Conservation (phyloP, 1,140 invertebrate genomes). For the Steinernema feltiae region DNA sequence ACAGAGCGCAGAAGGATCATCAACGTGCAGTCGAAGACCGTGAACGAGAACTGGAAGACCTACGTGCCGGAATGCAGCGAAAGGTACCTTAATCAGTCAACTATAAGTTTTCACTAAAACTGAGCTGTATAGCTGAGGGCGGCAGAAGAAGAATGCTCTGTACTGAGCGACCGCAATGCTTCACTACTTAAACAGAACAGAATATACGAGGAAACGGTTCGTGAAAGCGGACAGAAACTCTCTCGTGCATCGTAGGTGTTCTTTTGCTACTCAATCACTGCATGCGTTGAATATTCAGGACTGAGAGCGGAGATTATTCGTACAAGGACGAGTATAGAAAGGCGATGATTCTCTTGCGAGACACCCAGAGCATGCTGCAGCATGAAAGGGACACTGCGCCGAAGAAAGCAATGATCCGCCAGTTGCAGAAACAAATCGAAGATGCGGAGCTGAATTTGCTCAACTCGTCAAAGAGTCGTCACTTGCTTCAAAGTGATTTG, state of each 20-base stretch:
- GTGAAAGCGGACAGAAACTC: not conserved
- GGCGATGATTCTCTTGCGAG: slow-evolving; percentile 35
- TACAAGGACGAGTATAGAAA: slow-evolving; percentile 38
- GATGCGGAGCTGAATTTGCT: slow-evolving; percentile 26
- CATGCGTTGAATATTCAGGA: not conserved
- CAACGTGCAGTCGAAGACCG: slow-evolving; percentile 19
- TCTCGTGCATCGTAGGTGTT: slow-evolving; percentile 4
- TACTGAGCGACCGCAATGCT: slow-evolving; percentile 18
- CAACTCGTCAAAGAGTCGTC: slow-evolving; percentile 21
- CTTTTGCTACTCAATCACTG: slow-evolving; percentile 8
- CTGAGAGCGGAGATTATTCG: slow-evolving; percentile 9
- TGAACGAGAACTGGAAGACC: slow-evolving; percentile 32
- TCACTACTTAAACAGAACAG: slow-evolving; percentile 29
- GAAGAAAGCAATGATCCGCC: slow-evolving; percentile 17
- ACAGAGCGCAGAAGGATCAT: slow-evolving; percentile 18
- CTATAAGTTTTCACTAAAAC: no score
- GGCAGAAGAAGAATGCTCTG: slow-evolving; percentile 28
- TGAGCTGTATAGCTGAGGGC: slow-evolving; percentile 24
- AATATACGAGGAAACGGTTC: slow-evolving; percentile 16
- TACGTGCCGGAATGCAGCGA: slow-evolving; percentile 31
- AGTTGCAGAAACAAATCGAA: slow-evolving; percentile 25
- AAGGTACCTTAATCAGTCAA: not conserved
- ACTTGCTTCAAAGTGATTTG: slow-evolving; percentile 29
- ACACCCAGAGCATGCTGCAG: slow-evolving; percentile 34
- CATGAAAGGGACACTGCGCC: slow-evolving; percentile 32